phyloP scores from a whole-genome alignment of 2,797 vertebrate species.

The Acipenser ruthenus region DNA sequence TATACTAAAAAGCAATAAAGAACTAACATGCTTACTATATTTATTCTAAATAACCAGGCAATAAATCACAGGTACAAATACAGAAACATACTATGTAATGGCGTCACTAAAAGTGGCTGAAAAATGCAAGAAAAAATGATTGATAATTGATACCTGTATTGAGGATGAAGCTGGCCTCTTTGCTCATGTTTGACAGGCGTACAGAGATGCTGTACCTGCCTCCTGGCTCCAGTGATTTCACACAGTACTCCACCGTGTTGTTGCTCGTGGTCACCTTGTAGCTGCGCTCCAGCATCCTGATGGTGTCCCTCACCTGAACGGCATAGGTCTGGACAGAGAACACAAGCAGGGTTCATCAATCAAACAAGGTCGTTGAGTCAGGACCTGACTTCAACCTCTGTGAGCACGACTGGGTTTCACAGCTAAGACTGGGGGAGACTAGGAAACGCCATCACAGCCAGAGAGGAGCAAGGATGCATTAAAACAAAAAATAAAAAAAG shows the following conservation, averaged over 20 bases:
- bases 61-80: too few species aligned
- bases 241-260: conserved; percentile 83
- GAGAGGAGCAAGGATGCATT: background rate
- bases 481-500: background rate
- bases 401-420: background rate
- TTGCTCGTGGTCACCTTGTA: conserved; percentile 82
- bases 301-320: conserved; percentile 75
- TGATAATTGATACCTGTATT: too few species aligned
- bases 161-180: too few species aligned
- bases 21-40: too few species aligned
- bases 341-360: background rate
- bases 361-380: background rate
- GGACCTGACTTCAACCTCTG: background rate
- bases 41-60: too few species aligned
- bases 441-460: background rate
- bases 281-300: conserved; percentile 74
- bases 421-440: background rate
- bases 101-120: too few species aligned
- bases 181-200: conserved; percentile 69
- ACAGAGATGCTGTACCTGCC: conserved; percentile 84
- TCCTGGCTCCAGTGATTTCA: conserved; percentile 78
- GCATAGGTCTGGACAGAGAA: conserved; percentile 64
- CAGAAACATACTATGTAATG: too few species aligned
- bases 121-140: too few species aligned
- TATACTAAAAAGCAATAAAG: too few species aligned